These are phyloP conservation scores for Fundulus diaphanus DNA, from an alignment of 2,797 vertebrate genomes.

Conservation along the genomic window DNA sequence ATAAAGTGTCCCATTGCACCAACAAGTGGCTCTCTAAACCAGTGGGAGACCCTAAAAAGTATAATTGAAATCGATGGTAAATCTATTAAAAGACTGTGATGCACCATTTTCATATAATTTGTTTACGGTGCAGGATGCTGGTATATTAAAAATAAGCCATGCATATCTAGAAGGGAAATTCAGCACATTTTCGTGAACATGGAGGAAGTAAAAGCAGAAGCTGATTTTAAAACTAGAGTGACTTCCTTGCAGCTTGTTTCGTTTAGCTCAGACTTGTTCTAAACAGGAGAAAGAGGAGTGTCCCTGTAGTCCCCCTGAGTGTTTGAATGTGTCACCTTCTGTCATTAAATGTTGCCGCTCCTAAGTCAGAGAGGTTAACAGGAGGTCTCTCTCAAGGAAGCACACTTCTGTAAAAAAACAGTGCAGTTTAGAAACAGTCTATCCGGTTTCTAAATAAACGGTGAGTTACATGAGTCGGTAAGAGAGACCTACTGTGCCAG, in stretches of 20 bases:
- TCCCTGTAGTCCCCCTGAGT: background rate
- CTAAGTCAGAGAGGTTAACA: background rate
- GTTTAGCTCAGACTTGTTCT: conserved; percentile 12
- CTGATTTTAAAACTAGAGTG: conserved; percentile 24
- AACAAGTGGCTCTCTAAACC: background rate
- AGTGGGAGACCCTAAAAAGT: background rate
- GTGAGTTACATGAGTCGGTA: conserved; percentile 4
- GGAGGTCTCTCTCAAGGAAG: conserved; percentile 11
- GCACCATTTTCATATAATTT: background rate
- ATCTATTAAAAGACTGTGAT: background rate
- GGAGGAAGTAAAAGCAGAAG: conserved; percentile 69
- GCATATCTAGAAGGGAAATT: conserved; percentile 32
- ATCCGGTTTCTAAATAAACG: conserved; percentile 13
- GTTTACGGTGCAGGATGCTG: conserved; percentile 2
- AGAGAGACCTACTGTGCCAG: conserved; percentile 7
- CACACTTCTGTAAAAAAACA: background rate
- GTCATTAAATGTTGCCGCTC: background rate
- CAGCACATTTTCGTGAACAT: conserved; percentile 26
- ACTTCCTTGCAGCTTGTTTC: conserved; percentile 49
- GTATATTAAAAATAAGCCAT: conserved; percentile 21
- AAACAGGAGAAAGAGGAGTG: background rate
- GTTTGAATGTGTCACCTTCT: background rate
- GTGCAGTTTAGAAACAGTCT: background rate
- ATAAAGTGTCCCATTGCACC: background rate
- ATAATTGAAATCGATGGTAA: background rate